Base-by-base conservation (phyloP, 2,113 vertebrate genomes). In the Edolisoma coerulescens region DNA sequence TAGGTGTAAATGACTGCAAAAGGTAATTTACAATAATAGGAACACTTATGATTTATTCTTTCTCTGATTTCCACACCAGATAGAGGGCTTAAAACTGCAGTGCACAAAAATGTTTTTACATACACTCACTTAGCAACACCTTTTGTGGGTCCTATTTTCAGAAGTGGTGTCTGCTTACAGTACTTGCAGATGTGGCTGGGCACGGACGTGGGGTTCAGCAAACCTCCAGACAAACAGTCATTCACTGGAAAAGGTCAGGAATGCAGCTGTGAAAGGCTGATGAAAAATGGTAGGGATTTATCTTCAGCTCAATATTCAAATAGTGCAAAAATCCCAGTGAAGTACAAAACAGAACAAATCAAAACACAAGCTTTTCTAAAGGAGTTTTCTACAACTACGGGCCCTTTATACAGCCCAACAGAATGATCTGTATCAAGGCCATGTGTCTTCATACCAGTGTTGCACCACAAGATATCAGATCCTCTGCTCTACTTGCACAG, bases 121-220 rank as follows among this genome's bases (percentile, higher is more conserved):
- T 32, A 53, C 35, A 5, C 44, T 95, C 77, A 64, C 86, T 87
- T 75, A 94, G 87, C 87, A 95, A 81, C 93, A 92, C 86, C 91
- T 97, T 97, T 87, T 76, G 89, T 87, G 69, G 73, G 47, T 95
- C 91, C 91, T 91, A 35, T 94, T 95, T 96, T 89, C 87, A 89
- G 91, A 81, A 54, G 65, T 0, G 8, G 81, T 91, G 82, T 93
- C 95, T 93, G 82, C 78, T 94, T 83, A 86, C 93, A 88, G 82
- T 28, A 22, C 71, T 87, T 70, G 75, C 89, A 94, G 82, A 80
- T 80, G 82, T 80, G 71, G 67, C 84, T 63, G 71, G 20, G 75
- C 61, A 87, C 4, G 6, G 87, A 79, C 18, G 23, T 19, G 44
- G 44, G n/a, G 73, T 16, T 56, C 94, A 80, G 50, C 60, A 33